phyloP scores from a whole-genome alignment of 2,113 vertebrate species.

The Antechinus stuartii region DNA sequence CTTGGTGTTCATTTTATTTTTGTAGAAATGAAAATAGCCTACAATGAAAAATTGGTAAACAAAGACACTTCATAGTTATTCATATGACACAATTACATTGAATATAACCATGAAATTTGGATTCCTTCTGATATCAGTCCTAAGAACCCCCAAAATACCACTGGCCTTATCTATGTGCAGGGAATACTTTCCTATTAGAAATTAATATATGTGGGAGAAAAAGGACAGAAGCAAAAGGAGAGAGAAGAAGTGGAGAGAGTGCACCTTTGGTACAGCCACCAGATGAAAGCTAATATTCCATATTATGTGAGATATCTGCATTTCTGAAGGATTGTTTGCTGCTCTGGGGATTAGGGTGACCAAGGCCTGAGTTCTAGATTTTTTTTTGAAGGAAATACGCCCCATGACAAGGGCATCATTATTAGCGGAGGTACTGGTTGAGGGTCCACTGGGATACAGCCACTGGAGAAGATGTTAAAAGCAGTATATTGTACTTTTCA shows the following conservation, averaged over 20 bases:
- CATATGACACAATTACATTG: not conserved
- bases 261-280: not conserved
- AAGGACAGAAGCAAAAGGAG: not conserved
- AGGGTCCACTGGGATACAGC: not conserved
- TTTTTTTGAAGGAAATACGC: too few species aligned
- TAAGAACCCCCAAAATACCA: not conserved
- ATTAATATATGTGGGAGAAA: not conserved
- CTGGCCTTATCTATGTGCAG: not conserved
- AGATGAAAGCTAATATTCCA: not conserved
- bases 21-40: not conserved
- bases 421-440: too few species aligned
- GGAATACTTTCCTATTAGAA: not conserved
- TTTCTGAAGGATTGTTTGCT: not conserved
- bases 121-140: not conserved
- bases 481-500: too few species aligned
- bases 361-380: not conserved
- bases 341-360: not conserved
- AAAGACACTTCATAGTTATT: not conserved
- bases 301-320: not conserved
- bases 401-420: too few species aligned
- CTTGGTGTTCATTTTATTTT: not conserved
- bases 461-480: not conserved
- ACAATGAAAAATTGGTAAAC: not conserved
- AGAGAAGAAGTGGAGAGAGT: not conserved
- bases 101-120: not conserved